Evolutionary conservation across 2,113 vertebrate species (phyloP).

Genomic region (Beaufortia kweichowensis): DNA sequence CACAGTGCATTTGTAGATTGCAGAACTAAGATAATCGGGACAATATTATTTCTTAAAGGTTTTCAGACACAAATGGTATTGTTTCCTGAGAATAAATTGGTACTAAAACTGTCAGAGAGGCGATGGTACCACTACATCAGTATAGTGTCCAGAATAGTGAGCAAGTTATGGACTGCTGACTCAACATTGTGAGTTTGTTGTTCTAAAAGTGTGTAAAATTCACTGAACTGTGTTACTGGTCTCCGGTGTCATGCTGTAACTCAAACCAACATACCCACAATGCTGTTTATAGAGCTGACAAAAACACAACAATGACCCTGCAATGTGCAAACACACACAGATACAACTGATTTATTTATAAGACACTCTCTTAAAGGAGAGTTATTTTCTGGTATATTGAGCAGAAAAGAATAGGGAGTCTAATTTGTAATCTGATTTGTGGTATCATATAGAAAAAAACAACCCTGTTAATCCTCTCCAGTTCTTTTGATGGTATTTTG

Average conservation of each 20-base stretch:
- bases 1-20: not conserved
- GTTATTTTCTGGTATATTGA: no score
- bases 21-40: no score
- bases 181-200: conserved; percentile 22
- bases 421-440: no score
- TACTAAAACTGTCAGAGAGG: not conserved
- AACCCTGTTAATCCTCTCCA: no score
- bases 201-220: conserved; percentile 36
- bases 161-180: conserved; percentile 2
- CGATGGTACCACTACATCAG: not conserved
- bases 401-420: no score
- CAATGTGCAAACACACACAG: not conserved
- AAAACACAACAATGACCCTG: not conserved
- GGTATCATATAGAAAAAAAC: no score
- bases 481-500: not conserved
- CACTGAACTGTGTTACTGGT: conserved; percentile 40
- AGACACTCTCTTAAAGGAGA: no score
- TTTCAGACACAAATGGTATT: not conserved
- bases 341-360: conserved; percentile 14
- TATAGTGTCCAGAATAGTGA: conserved; percentile 6
- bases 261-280: conserved; percentile 33
- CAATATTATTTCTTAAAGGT: not conserved
- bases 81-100: conserved; percentile 1
- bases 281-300: conserved; percentile 32
- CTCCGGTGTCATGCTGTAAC: conserved; percentile 36